phyloP scores from a whole-genome alignment of 2,888 invertebrate species.

The Lysandra bellargus region DNA sequence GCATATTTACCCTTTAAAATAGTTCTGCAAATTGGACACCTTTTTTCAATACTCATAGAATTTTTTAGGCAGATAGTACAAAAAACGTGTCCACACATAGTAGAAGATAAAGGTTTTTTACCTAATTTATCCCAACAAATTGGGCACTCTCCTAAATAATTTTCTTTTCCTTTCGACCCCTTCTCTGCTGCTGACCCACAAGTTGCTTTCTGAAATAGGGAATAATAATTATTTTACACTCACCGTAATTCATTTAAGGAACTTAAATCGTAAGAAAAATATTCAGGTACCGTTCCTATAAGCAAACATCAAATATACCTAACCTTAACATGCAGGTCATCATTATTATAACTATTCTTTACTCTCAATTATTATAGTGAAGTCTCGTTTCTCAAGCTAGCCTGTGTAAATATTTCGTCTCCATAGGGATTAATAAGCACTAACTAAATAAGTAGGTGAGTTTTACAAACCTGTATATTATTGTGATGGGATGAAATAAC shows the following conservation, averaged over 20 bases:
- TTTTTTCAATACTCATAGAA: slow-evolving; percentile 48
- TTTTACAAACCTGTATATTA: not conserved
- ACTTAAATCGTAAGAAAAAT: not conserved
- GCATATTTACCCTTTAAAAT: slow-evolving; percentile 48
- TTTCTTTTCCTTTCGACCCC: not conserved
- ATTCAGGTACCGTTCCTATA: not conserved
- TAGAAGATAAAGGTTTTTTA: slow-evolving; percentile 56
- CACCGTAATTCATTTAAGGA: not conserved
- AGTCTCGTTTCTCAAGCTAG: too few relatives aligned
- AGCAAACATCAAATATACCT: not conserved
- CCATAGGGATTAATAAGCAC: not conserved
- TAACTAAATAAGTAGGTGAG: not conserved
- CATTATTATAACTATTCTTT: too few relatives aligned
- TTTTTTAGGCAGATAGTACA: slow-evolving; percentile 54
- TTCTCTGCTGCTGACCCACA: not conserved
- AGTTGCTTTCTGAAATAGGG: not conserved
- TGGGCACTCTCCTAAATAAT: slow-evolving; percentile 53
- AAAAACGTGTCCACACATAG: slow-evolving; percentile 66
- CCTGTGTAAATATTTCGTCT: too few relatives aligned
- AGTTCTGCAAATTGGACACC: slow-evolving; percentile 60
- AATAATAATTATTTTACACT: not conserved
- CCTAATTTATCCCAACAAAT: slow-evolving; percentile 62
- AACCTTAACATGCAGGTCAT: too few relatives aligned
- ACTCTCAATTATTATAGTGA: too few relatives aligned
- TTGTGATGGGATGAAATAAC: not conserved